Evolutionary conservation across 2,797 vertebrate species (phyloP).

Genomic region (Neosilurus hyrtlii): DNA sequence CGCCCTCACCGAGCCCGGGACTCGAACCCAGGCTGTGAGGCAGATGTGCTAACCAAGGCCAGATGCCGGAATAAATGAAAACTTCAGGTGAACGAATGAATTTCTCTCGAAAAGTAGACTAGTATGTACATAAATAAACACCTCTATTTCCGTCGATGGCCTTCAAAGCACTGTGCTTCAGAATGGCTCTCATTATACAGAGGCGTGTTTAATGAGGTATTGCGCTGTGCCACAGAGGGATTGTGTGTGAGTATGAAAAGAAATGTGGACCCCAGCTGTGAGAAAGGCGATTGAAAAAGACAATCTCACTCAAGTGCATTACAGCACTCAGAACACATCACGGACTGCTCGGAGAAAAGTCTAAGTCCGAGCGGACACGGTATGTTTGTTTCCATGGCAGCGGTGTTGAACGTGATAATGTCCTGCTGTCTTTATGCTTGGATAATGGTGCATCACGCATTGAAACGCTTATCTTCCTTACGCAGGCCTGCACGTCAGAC

Average conservation of each 20-base stretch:
- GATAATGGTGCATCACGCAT: not conserved
- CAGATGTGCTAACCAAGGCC: too few relatives aligned
- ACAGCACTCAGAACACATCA: not conserved
- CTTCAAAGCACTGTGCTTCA: not conserved
- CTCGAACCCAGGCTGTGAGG: too few relatives aligned
- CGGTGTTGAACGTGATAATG: slow-evolving; percentile 6
- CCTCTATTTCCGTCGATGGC: not conserved
- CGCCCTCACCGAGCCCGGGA: too few relatives aligned
- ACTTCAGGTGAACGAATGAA: not conserved
- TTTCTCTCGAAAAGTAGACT: not conserved
- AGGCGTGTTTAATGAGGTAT: not conserved
- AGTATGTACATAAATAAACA: not conserved
- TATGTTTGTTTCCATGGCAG: slow-evolving; percentile 42
- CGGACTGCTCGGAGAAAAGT: not conserved
- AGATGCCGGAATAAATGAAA: too few relatives aligned
- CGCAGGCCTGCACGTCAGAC: not conserved
- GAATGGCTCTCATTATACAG: not conserved
- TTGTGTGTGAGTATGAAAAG: not conserved
- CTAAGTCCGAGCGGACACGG: not conserved
- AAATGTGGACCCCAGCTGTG: slow-evolving; percentile 1
- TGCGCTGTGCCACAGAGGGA: not conserved
- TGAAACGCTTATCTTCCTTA: not conserved
- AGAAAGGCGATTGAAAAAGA: not conserved
- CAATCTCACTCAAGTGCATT: not conserved
- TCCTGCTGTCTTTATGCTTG: slow-evolving; percentile 9